Percentiles rank a stretch among this genome's conserved stretches.
Evolutionary conservation across 2,797 vertebrate genomes (phyloP).

Genomic region (Borostomias antarcticus): DNA sequence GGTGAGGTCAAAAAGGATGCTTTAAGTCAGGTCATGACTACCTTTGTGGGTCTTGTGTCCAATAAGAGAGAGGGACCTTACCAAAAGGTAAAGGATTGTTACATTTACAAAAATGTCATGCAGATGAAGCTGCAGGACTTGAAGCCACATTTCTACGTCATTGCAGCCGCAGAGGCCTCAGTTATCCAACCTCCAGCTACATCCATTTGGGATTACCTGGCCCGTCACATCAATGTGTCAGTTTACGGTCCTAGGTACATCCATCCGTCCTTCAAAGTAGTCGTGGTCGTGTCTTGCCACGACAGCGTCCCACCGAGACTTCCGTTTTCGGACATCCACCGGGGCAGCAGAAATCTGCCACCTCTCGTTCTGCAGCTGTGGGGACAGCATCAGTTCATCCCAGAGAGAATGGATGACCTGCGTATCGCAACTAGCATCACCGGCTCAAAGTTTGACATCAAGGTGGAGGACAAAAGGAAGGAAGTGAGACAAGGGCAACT

Average conservation of each 20-base stretch:
- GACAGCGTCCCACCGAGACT: constrained; percentile 87
- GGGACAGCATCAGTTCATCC: constrained; percentile 86
- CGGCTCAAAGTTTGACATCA: constrained; percentile 83
- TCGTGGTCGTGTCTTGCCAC: constrained; percentile 87
- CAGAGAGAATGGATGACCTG: constrained; percentile 82
- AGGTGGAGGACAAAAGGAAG: constrained; percentile 77
- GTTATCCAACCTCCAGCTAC: constrained; percentile 78
- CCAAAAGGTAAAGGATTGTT: constrained; percentile 80
- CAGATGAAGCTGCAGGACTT: constrained; percentile 86
- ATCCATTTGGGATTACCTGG: constrained; percentile 91
- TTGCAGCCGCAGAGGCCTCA: constrained; percentile 82
- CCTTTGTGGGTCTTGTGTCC: constrained; percentile 84
- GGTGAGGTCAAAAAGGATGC: constrained; percentile 88
- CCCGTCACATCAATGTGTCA: constrained; percentile 84
- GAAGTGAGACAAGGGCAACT: constrained; percentile 82
- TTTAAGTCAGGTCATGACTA: constrained; percentile 89
- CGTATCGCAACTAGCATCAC: constrained; percentile 73
- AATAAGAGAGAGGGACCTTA: constrained; percentile 88
- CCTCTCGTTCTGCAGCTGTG: constrained; percentile 93
- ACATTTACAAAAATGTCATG: constrained; percentile 84
- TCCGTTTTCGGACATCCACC: constrained; percentile 83
- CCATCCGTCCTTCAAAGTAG: constrained; percentile 89
- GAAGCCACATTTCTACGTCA: constrained; percentile 85
- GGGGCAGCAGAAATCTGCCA: constrained; percentile 80
- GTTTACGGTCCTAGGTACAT: constrained; percentile 94